phyloP scores from a whole-genome alignment of 2,113 vertebrate genomes.

The Phainopepla nitens region DNA sequence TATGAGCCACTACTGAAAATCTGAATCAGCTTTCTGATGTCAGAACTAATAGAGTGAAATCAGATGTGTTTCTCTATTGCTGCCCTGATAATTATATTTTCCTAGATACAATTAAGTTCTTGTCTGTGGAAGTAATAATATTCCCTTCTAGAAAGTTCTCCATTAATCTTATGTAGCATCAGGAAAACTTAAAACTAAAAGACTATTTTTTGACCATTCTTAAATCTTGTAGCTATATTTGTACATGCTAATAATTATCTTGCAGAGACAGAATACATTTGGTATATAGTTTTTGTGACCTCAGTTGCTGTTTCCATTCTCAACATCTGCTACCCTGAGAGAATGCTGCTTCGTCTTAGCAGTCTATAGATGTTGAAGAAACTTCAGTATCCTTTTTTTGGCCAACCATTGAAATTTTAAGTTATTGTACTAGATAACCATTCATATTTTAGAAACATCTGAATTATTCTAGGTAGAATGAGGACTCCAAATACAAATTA shows the following conservation, averaged over 20 bases:
- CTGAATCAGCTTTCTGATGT: not conserved
- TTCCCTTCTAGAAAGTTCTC: not conserved
- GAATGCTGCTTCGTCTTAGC: not conserved
- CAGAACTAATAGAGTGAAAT: not conserved
- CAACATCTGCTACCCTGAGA: conserved; percentile 10
- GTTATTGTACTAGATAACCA: not conserved
- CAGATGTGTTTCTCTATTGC: not conserved
- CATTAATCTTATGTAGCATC: not conserved
- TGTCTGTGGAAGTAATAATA: not conserved
- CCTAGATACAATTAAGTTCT: not conserved
- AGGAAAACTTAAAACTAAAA: not conserved
- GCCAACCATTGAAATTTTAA: not conserved
- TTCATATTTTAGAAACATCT: not conserved
- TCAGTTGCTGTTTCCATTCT: conserved; percentile 25
- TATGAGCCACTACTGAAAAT: not conserved
- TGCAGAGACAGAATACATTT: not conserved
- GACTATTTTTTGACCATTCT: not conserved
- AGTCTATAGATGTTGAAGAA: conserved; percentile 12
- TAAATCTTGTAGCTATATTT: not conserved
- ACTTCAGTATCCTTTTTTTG: not conserved
- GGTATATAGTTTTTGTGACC: conserved; percentile 14
- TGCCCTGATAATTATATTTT: not conserved
- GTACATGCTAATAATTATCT: not conserved
- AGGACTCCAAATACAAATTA: not conserved
- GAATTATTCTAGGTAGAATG: not conserved